Evolutionary conservation across 1,140 invertebrate species (phyloP), one percentile per base, ranked within the genome.

Genomic region (Leptestheria dahalacensis): DNA sequence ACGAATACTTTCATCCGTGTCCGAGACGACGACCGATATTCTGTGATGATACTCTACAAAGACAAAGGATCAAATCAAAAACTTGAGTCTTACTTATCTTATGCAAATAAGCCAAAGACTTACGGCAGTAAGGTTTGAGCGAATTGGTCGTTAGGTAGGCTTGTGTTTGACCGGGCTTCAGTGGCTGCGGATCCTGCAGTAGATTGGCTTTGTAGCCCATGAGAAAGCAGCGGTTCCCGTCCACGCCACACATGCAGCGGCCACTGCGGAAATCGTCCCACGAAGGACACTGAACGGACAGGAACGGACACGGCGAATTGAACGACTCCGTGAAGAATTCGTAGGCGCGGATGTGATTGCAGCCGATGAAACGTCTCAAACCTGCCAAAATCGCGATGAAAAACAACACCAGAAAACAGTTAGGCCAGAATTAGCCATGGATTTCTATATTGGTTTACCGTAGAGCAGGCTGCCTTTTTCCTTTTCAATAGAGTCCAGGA

Each of bases 291-390:
- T 84, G 80, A 33, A 88, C 81, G 0, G 81, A 80, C 61, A 82
- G 70, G 68, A 87, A 91, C 0, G 81, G 78, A 67, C 89, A 92
- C 1, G 73, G 67, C 1, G 79, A 77, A 62, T 48, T 64, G 51
- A 95, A 84, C 58, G 86, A 91, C 69, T 94, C 90, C 0, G 80
- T 85, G 68, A 91, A 94, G 66, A 83, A 85, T 64, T 90, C 82
- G 66, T 89, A 82, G 62, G 86, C 86, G 47, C 88, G 74, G 24
- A 90, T 79, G 67, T 93, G 90, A 69, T 90, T 87, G 68, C 90
- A 93, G 15, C 85, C 81, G 1, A 92, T 72, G 66, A 83, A 87
- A 63, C 83, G 78, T 58, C 83, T 79, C 24, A 91, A 75, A 26
- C 84, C 84, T 75, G n/a, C n/a, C n/a, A n/a, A n/a, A n/a, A n/a